phyloP scores from a whole-genome alignment of 1,140 invertebrate species.

The Coelopa frigida region DNA sequence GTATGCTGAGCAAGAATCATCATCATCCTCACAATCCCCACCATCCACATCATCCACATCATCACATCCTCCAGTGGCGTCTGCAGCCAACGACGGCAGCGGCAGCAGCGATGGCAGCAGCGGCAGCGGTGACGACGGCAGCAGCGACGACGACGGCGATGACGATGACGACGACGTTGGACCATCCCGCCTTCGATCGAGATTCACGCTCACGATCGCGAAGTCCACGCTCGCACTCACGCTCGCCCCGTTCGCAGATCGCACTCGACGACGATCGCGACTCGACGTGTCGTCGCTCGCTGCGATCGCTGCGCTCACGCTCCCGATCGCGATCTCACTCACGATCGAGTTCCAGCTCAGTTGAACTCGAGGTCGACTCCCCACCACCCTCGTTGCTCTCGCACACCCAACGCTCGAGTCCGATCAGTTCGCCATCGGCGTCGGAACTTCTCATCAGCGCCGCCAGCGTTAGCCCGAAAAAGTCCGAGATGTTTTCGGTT shows the following conservation, averaged over 20 bases:
- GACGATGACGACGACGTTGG: too few relatives aligned
- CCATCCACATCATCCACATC: too few relatives aligned
- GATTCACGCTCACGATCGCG: slow-evolving; percentile 48
- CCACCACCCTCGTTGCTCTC: slow-evolving; percentile 48
- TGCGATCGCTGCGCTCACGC: slow-evolving; percentile 34
- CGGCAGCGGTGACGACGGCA: slow-evolving; percentile 17
- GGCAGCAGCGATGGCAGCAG: slow-evolving; percentile 20
- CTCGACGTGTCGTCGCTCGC: slow-evolving; percentile 26
- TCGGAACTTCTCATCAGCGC: slow-evolving; percentile 30
- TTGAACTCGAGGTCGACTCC: slow-evolving; percentile 64
- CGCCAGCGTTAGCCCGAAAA: slow-evolving; percentile 47
- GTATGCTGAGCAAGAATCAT: slow-evolving; percentile 41
- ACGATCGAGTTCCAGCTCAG: slow-evolving; percentile 55
- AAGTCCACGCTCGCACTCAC: slow-evolving; percentile 45
- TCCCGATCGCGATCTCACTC: slow-evolving; percentile 42
- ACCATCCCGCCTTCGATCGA: slow-evolving; percentile 27
- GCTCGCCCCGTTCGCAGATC: slow-evolving; percentile 45
- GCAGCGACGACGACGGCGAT: slow-evolving; percentile 17
- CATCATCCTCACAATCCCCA: too few relatives aligned
- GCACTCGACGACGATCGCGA: slow-evolving; percentile 40
- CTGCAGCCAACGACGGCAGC: slow-evolving; percentile 9
- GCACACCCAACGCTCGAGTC: slow-evolving; percentile 19
- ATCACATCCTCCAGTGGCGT: slow-evolving; percentile 22
- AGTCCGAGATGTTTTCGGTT: slow-evolving; percentile 72
- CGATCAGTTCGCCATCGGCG: slow-evolving; percentile 22